phyloP scores from a whole-genome alignment of 1,140 invertebrate genomes.

The Listronotus bonariensis region DNA sequence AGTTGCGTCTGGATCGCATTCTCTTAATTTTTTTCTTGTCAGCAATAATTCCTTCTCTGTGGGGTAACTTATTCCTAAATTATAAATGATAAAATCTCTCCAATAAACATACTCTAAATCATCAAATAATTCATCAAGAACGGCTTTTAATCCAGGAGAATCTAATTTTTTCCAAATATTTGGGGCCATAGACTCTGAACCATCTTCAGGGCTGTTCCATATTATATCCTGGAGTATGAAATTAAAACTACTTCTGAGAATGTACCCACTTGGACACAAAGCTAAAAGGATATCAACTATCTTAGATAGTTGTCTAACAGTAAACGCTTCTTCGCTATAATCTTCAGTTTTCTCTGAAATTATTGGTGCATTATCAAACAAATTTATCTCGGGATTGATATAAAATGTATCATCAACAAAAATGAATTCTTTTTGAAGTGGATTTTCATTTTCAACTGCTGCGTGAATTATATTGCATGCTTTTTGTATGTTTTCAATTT shows the following conservation, averaged over 20 bases:
- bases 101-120: constrained; percentile 61
- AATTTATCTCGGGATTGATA: constrained; percentile 36
- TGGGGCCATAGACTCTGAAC: constrained; percentile 53
- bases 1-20: constrained; percentile 54
- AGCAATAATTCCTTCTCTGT: constrained; percentile 59
- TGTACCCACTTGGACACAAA: constrained; percentile 60
- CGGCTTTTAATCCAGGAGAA: constrained; percentile 55
- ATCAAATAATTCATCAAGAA: constrained; percentile 59
- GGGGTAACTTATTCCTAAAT: constrained; percentile 60
- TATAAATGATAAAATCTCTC: constrained; percentile 66
- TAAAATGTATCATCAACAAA: constrained; percentile 42
- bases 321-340: constrained; percentile 55
- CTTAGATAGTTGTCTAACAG: constrained; percentile 58
- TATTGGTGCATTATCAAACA: constrained; percentile 35
- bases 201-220: constrained; percentile 57
- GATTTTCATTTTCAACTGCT: constrained; percentile 61
- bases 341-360: constrained; percentile 42
- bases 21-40: constrained; percentile 56
- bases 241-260: constrained; percentile 59
- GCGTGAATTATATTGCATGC: constrained; percentile 60
- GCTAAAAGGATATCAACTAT: constrained; percentile 59
- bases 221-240: constrained; percentile 64
- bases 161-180: constrained; percentile 59
- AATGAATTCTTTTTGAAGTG: constrained; percentile 41
- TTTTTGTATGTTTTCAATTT: constrained; percentile 61